A percentile compares a stretch with the other conserved stretches of the same genome.
phyloP scores from a whole-genome alignment of 2,113 vertebrate genomes.

The Cnemophilus loriae region DNA sequence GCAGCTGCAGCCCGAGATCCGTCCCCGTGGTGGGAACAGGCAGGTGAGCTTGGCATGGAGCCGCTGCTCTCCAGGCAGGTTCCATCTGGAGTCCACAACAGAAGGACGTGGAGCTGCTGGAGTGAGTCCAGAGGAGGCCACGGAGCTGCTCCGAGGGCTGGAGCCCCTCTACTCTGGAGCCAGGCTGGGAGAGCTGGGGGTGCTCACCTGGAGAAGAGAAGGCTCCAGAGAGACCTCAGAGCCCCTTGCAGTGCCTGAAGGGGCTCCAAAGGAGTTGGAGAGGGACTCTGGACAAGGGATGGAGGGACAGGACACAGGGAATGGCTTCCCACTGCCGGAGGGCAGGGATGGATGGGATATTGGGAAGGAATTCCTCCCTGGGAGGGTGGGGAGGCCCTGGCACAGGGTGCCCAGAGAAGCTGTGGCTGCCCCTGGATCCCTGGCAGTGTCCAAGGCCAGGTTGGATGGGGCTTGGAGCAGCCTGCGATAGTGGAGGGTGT shows the following conservation, averaged over 20 bases:
- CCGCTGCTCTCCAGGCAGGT: not conserved
- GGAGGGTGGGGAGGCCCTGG: rapidly evolving
- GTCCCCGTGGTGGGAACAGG: rapidly evolving
- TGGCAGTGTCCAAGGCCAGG: not conserved
- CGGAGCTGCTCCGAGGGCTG: not conserved
- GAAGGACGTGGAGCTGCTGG: not conserved
- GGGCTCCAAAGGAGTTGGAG: not conserved
- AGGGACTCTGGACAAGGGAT: not conserved
- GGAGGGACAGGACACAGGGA: not conserved
- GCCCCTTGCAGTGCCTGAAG: rapidly evolving
- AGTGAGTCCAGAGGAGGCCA: not conserved
- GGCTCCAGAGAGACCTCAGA: not conserved
- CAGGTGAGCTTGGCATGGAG: not conserved
- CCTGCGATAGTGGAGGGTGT: not conserved
- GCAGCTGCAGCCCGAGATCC: not conserved
- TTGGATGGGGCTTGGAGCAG: rapidly evolving
- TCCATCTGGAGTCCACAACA: rapidly evolving
- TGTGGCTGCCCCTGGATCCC: not conserved
- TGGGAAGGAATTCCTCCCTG: not conserved
- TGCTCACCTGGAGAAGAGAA: not conserved
- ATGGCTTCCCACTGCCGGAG: not conserved
- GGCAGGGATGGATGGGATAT: not conserved
- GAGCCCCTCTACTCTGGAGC: not conserved
- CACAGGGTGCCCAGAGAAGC: not conserved
- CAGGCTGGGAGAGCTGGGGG: not conserved